Evolutionary conservation across 2,888 invertebrate species (phyloP).

Genomic region (Panzeria rudis): DNA sequence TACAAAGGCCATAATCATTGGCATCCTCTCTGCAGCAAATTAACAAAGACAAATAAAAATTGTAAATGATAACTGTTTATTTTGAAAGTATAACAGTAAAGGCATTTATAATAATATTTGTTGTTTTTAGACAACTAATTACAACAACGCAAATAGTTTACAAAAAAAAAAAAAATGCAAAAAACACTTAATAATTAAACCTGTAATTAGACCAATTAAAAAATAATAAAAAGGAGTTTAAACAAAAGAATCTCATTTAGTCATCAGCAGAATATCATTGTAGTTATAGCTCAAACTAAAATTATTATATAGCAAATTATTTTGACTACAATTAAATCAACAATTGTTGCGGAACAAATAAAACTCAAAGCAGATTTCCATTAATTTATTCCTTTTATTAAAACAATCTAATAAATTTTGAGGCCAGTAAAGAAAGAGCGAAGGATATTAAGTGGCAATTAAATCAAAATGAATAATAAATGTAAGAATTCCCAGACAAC

Average conservation of each 20-base stretch:
- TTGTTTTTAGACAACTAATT: not conserved
- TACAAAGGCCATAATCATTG: slow-evolving; percentile 30
- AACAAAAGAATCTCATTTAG: slow-evolving; percentile 43
- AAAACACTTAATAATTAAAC: slow-evolving; percentile 18
- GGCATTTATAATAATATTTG: not conserved
- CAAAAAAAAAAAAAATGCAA: not conserved
- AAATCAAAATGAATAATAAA: slow-evolving; percentile 42
- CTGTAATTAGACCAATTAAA: slow-evolving; percentile 15
- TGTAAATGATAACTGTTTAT: slow-evolving; percentile 17
- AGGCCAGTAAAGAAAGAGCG: not conserved
- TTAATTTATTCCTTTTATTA: not conserved
- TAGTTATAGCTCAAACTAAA: not conserved
- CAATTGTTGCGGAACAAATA: not conserved
- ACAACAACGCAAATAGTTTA: not conserved
- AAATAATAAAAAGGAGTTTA: slow-evolving; percentile 1
- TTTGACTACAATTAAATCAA: not conserved
- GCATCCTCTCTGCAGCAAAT: not conserved
- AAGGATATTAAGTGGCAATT: slow-evolving; percentile 16
- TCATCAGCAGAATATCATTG: slow-evolving; percentile 17
- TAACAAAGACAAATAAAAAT: not conserved
- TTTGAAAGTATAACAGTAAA: not conserved
- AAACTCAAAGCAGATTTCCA: not conserved
- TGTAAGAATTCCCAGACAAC: not conserved
- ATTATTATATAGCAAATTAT: not conserved
- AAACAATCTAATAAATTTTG: not conserved